Evolutionary conservation across 2,888 invertebrate species (phyloP).

Genomic region (Neoaliturus tenellus): DNA sequence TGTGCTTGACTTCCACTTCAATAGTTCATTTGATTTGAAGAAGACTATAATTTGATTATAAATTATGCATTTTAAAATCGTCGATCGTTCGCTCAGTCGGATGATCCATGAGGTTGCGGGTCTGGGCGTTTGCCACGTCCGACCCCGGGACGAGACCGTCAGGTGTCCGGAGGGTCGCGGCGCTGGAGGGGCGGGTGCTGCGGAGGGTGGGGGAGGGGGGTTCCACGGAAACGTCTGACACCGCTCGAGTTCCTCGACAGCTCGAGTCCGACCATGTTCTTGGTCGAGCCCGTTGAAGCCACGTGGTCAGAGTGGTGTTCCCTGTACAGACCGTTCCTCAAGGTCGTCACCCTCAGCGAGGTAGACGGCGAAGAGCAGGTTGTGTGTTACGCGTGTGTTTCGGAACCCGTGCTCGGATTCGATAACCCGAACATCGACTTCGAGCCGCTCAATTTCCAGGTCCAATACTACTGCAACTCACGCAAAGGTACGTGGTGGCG

Average conservation of each 20-base stretch:
- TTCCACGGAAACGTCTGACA: not conserved
- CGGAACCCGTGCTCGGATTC: slow-evolving; percentile 60
- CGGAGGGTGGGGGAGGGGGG: not conserved
- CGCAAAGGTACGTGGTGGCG: slow-evolving; percentile 77
- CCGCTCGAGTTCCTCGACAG: slow-evolving; percentile 5
- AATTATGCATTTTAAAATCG: no score
- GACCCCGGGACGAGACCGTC: no score
- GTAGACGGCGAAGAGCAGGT: slow-evolving; percentile 78
- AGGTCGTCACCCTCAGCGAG: slow-evolving; percentile 81
- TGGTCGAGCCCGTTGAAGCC: slow-evolving; percentile 71
- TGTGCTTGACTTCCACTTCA: no score
- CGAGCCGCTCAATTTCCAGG: slow-evolving; percentile 78
- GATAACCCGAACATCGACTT: slow-evolving; percentile 73
- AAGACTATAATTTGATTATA: no score
- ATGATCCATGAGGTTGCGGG: no score
- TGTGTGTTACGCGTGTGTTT: slow-evolving; percentile 77
- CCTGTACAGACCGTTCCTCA: slow-evolving; percentile 75
- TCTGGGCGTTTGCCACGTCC: no score
- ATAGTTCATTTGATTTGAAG: no score
- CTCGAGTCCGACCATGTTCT: slow-evolving; percentile 45
- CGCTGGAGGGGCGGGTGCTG: not conserved
- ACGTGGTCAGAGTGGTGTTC: slow-evolving; percentile 76
- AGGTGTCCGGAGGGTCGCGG: no score
- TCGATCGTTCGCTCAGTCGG: no score
- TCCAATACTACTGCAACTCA: slow-evolving; percentile 79